Percentiles rank a stretch among this genome's conserved stretches.
phyloP scores from a whole-genome alignment of 1,140 invertebrate genomes.

The Hirudo medicinalis region DNA sequence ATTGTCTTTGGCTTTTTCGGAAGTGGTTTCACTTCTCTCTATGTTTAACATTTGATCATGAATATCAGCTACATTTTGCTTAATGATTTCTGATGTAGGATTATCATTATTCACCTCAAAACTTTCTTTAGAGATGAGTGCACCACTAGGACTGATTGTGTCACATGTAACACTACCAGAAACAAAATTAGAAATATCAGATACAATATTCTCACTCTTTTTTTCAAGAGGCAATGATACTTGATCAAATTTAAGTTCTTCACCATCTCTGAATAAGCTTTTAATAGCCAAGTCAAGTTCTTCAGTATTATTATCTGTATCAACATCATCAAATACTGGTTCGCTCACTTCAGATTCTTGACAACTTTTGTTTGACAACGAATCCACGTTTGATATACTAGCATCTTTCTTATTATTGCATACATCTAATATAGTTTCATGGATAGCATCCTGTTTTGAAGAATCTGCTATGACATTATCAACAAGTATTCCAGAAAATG shows the following conservation, averaged over 20 bases:
- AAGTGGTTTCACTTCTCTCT: no score
- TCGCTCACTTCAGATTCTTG: background rate
- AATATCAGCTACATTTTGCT: background rate
- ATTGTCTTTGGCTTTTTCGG: no score
- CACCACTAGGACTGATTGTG: no score
- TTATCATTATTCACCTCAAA: background rate
- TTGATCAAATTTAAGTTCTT: background rate
- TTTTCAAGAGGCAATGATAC: background rate
- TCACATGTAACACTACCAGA: background rate
- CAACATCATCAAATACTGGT: constrained; percentile 3
- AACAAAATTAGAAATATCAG: background rate
- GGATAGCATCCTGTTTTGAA: no score
- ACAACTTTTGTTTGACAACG: no score
- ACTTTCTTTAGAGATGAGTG: no score
- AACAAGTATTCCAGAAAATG: no score
- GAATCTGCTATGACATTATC: no score
- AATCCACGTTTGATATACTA: no score
- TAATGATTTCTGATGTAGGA: background rate
- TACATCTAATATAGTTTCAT: no score
- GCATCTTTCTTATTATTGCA: no score
- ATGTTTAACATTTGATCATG: no score
- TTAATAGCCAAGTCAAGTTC: background rate
- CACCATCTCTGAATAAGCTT: background rate
- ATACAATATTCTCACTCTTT: background rate
- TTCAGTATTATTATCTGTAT: constrained; percentile 8